Conservation (phyloP, 2,888 invertebrate genomes). For the Eumacrocentrus americanus region DNA sequence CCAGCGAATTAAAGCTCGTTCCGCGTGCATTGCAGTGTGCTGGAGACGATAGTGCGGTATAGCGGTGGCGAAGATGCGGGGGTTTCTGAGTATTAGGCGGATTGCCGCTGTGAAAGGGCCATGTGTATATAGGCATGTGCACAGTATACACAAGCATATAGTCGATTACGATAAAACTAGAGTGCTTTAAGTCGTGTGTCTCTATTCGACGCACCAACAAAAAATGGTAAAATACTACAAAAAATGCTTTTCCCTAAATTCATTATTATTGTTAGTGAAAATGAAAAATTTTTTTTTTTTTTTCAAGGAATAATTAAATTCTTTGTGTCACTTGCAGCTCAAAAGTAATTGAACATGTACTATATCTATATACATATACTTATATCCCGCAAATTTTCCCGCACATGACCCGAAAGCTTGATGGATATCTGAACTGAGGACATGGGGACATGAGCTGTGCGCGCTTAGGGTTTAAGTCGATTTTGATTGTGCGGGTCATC, state of each 20-base stretch:
- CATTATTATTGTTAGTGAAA: too few species aligned
- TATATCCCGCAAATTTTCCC: constrained; percentile 2
- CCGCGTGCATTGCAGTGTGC: background rate
- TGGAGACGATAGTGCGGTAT: background rate
- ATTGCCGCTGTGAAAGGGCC: background rate
- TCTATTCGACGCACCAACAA: too few species aligned
- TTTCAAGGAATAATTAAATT: too few species aligned
- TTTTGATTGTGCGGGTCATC: constrained; percentile 32
- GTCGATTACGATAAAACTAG: constrained; percentile 14
- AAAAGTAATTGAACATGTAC: too few species aligned
- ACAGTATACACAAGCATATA: background rate
- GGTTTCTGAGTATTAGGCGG: background rate
- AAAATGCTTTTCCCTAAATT: too few species aligned
- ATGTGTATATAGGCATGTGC: background rate
- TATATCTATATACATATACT: too few species aligned
- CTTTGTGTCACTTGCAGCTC: too few species aligned
- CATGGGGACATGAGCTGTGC: constrained; percentile 14
- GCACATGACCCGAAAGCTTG: constrained; percentile 15
- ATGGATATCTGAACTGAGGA: constrained; percentile 11
- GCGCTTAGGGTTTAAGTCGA: constrained; percentile 26
- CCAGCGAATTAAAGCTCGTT: background rate
- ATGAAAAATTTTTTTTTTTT: too few species aligned
- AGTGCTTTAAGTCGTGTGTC: too few species aligned
- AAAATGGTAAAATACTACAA: too few species aligned
- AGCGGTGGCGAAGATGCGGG: background rate